Base-by-base conservation (phyloP, 2,797 vertebrate species). In the Glyptemys insculpta region DNA sequence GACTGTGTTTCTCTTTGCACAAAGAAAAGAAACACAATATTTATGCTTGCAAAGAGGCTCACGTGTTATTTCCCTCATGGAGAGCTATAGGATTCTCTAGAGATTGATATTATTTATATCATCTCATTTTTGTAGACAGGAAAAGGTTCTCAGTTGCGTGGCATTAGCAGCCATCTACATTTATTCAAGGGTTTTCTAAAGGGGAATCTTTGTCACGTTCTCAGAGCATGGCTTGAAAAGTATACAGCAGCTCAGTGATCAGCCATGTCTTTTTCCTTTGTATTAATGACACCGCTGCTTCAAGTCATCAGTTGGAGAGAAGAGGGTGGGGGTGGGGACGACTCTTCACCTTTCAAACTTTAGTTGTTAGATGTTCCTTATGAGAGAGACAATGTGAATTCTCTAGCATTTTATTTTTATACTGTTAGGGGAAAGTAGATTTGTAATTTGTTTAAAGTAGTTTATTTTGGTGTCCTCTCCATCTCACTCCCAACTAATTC, bases 141-240 rank as follows among this genome's bases (percentile, higher is more conserved):
- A 19, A 25, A 52, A 49, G 92, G 92, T 79, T 93, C 79, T 94
- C 19, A 53, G 72, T 76, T 62, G 52, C 92, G 72, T 94, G 68
- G 34, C 85, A 81, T 90, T 83, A 85, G 83, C 85, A 78, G 44
- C 74, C 57, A 54, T 89, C 95, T 91, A n/a, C 4, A 89, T 76
- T 76, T 92, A 89, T 83, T 90, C 91, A 86, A 90, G 76, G 53
- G 83, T 94, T 95, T 96, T 90, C 49, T 95, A 79, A 95, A 90
- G 54, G 68, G 59, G 31, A 31, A 86, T 96, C 52, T 92, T 90
- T 76, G 49, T 95, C 93, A 83, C 72, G 19, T 37, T 93, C 62
- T 76, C 27, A 62, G 86, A 91, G 79, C 91, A 76, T 92, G 93
- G 86, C 56, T 89, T 57, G 81, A 49, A 96, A 96, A 49, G 88